Conservation (phyloP, 1,140 invertebrate species). For the Drosophila ambigua region DNA sequence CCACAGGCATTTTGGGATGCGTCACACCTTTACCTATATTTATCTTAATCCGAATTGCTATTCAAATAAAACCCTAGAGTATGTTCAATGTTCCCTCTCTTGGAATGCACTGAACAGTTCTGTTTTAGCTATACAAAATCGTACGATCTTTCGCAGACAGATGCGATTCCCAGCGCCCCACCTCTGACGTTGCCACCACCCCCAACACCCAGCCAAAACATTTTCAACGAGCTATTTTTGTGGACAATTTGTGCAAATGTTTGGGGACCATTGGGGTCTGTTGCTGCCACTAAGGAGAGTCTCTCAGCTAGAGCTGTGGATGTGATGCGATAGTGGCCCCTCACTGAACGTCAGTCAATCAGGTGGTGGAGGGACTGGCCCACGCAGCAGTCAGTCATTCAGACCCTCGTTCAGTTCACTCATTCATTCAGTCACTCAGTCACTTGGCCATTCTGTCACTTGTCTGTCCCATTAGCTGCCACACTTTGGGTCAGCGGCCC, state of each 20-base stretch:
- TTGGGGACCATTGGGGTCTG: slow-evolving; percentile 46
- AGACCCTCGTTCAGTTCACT: slow-evolving; percentile 19
- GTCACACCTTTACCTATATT: too few relatives aligned
- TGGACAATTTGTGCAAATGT: slow-evolving; percentile 74
- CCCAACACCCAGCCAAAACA: not conserved
- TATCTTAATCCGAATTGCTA: too few relatives aligned
- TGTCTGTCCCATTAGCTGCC: slow-evolving; percentile 72
- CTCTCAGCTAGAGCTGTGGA: not conserved
- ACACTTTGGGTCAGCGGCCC: slow-evolving; percentile 68
- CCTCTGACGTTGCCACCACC: slow-evolving; percentile 14
- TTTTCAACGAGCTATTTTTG: slow-evolving; percentile 66
- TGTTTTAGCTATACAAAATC: slow-evolving; percentile 79
- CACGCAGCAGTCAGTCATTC: slow-evolving; percentile 24
- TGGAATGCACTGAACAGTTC: slow-evolving; percentile 16
- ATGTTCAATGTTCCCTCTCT: too few relatives aligned
- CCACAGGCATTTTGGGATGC: too few relatives aligned
- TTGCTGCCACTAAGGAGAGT: not conserved
- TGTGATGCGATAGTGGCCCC: slow-evolving; percentile 41
- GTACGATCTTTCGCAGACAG: slow-evolving; percentile 68
- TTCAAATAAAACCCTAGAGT: too few relatives aligned
- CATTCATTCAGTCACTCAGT: slow-evolving; percentile 50
- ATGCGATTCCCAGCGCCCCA: slow-evolving; percentile 30
- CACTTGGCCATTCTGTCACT: slow-evolving; percentile 71
- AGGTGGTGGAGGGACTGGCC: slow-evolving; percentile 17
- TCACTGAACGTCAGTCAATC: slow-evolving; percentile 53